phyloP scores from a whole-genome alignment of 2,113 vertebrate genomes.

The Leucopsar rothschildi region DNA sequence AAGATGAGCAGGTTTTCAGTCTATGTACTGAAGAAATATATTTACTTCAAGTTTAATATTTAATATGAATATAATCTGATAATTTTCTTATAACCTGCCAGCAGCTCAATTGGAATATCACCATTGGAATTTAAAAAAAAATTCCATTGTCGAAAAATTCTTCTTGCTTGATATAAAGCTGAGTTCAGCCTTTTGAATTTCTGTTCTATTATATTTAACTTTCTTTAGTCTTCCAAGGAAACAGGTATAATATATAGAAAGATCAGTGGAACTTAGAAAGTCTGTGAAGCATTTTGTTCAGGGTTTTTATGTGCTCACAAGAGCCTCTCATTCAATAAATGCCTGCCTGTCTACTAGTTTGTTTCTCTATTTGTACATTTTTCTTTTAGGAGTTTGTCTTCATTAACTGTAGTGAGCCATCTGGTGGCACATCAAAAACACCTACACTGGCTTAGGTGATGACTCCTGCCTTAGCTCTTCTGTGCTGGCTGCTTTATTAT shows the following conservation, averaged over 20 bases:
- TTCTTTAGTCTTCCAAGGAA: background rate
- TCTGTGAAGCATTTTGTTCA: background rate
- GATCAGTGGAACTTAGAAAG: background rate
- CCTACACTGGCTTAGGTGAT: background rate
- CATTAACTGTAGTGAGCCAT: background rate
- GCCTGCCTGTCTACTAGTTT: background rate
- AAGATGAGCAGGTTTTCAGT: background rate
- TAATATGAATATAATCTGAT: background rate
- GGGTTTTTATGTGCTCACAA: background rate
- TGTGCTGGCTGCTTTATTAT: background rate
- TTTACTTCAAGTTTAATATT: background rate
- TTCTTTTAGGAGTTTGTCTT: background rate
- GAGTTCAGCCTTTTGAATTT: background rate
- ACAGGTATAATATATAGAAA: background rate
- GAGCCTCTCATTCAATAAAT: background rate
- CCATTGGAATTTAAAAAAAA: background rate
- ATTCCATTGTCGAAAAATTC: background rate
- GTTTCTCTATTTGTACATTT: background rate
- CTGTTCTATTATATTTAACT: background rate
- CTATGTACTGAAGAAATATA: background rate
- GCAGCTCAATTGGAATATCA: background rate
- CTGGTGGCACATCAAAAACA: conserved; percentile 16
- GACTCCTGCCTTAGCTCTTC: background rate
- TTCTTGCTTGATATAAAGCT: background rate
- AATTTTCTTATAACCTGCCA: background rate